A percentile compares a stretch with the other conserved stretches of the same genome.
Conservation (phyloP, 2,113 vertebrate genomes). For the Bufo bufo region DNA sequence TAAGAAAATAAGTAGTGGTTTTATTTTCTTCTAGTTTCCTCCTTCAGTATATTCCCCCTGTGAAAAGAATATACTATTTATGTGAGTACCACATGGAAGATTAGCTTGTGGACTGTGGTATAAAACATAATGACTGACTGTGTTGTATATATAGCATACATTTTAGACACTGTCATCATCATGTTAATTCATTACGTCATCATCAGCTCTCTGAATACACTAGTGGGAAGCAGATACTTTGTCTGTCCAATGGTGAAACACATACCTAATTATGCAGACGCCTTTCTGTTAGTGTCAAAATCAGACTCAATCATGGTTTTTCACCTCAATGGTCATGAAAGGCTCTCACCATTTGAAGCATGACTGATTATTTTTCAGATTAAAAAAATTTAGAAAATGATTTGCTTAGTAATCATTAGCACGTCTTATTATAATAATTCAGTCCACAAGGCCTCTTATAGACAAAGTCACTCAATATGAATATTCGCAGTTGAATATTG, state of each 20-base stretch:
- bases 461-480: slow-evolving; percentile 23
- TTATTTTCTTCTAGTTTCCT: slow-evolving; percentile 23
- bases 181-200: not conserved
- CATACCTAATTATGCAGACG: slow-evolving; percentile 42
- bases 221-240: slow-evolving; percentile 13
- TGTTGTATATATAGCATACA: not conserved
- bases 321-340: slow-evolving; percentile 52
- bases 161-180: no score
- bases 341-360: slow-evolving; percentile 48
- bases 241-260: slow-evolving; percentile 10
- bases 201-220: not conserved
- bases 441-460: slow-evolving; percentile 31
- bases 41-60: not conserved
- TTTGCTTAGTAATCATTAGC: slow-evolving; percentile 46
- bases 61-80: slow-evolving; percentile 1
- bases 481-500: slow-evolving; percentile 12
- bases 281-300: slow-evolving; percentile 48
- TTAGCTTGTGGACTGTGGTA: not conserved
- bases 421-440: slow-evolving; percentile 50
- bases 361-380: slow-evolving; percentile 55
- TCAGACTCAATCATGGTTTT: slow-evolving; percentile 46
- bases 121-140: not conserved
- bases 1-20: slow-evolving; percentile 37
- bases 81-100: not conserved
- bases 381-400: slow-evolving; percentile 47